phyloP scores from a whole-genome alignment of 2,113 vertebrate genomes.

The Hemiprocne comata region DNA sequence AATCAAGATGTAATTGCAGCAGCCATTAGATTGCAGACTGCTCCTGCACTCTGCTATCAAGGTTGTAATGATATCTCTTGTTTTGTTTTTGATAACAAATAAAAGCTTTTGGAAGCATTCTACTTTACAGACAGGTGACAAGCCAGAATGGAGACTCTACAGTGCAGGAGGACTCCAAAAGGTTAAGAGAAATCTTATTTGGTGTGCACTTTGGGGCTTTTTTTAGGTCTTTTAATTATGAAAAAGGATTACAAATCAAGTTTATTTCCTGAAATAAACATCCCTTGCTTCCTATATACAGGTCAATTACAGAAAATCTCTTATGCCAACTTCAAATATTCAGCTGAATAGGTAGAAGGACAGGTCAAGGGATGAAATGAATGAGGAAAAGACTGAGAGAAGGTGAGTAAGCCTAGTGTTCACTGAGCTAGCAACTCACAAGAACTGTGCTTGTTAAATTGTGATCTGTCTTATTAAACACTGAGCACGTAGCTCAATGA shows the following conservation, averaged over 20 bases:
- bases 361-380: neutral
- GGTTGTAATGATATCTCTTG: neutral
- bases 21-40: neutral
- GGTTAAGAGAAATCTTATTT: neutral
- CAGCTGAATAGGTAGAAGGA: neutral
- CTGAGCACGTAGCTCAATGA: neutral
- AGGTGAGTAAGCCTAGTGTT: neutral
- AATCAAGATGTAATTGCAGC: slow-evolving; percentile 21
- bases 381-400: neutral
- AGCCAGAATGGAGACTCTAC: neutral
- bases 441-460: neutral
- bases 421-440: neutral
- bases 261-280: neutral
- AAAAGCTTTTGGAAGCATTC: neutral
- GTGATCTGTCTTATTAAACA: neutral
- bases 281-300: neutral
- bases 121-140: neutral
- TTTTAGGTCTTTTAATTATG: neutral
- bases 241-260: neutral
- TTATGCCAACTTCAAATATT: neutral
- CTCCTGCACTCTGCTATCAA: neutral
- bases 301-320: neutral
- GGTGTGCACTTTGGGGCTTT: neutral
- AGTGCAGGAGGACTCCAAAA: neutral
- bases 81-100: slow-evolving; percentile 26